Conservation (phyloP, 1,140 invertebrate genomes). For the Vanessa tameamea region DNA sequence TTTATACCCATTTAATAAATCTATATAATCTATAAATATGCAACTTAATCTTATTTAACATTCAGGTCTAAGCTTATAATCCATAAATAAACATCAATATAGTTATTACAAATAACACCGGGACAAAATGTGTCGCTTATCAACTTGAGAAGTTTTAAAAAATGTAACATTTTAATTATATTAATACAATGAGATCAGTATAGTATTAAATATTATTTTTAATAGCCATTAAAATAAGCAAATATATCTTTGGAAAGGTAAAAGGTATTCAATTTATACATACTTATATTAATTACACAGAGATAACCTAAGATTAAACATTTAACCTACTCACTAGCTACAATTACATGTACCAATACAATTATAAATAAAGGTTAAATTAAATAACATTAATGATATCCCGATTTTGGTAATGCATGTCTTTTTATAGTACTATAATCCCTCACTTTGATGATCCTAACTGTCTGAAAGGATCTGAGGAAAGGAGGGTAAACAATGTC, state of each 20-base stretch:
- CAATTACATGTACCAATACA: not conserved
- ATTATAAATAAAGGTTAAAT: not conserved
- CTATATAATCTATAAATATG: not conserved
- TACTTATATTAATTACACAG: not conserved
- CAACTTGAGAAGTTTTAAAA: not conserved
- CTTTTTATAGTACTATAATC: too few species aligned
- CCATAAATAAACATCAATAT: not conserved
- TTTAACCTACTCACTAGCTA: constrained; percentile 1
- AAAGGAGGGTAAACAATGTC: too few species aligned
- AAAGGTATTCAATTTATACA: not conserved
- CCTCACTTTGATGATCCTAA: too few species aligned
- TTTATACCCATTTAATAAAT: not conserved
- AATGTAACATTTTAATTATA: not conserved
- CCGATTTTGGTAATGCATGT: too few species aligned
- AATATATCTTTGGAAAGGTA: not conserved
- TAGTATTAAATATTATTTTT: not conserved
- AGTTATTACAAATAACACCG: not conserved
- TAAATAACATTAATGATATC: too few species aligned
- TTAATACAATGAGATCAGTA: not conserved
- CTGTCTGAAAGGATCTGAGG: too few species aligned
- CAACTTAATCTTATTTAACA: not conserved
- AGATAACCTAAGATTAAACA: constrained; percentile 1
- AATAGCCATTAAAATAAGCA: not conserved
- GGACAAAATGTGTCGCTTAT: not conserved
- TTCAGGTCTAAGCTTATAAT: not conserved